Evolutionary conservation across 2,797 vertebrate genomes (phyloP).

Genomic region (Parauchenoglanis punctatus): DNA sequence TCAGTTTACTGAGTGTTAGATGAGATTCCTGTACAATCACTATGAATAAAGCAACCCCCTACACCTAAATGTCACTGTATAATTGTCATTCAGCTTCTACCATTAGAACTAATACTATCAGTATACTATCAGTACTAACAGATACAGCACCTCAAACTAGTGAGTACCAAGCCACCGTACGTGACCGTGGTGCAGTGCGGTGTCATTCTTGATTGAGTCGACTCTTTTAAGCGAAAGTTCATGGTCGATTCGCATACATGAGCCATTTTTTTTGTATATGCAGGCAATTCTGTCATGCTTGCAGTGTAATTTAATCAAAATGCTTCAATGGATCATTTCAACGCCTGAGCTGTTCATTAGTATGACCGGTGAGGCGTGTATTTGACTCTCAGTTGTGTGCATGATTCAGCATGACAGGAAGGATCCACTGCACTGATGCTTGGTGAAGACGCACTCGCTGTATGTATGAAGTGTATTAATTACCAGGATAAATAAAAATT

Average conservation of each 20-base stretch:
- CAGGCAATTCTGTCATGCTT: neutral
- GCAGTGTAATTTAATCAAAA: neutral
- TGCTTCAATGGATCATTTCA: neutral
- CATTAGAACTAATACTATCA: neutral
- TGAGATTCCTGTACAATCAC: neutral
- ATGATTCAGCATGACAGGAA: conserved; percentile 10
- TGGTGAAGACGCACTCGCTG: neutral
- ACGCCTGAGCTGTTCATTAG: neutral
- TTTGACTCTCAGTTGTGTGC: neutral
- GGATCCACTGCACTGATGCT: neutral
- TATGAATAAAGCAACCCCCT: neutral
- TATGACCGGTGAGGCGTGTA: neutral
- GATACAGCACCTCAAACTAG: neutral
- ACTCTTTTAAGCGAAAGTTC: neutral
- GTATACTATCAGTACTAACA: neutral
- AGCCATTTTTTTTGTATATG: neutral
- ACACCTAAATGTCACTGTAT: neutral
- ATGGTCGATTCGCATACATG: neutral
- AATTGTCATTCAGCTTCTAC: neutral
- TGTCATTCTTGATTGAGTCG: neutral
- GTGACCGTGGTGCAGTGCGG: neutral
- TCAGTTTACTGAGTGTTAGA: neutral
- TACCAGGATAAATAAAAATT: neutral
- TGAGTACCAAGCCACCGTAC: neutral
- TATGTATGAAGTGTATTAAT: neutral